Conservation (phyloP, 2,888 invertebrate genomes). For the Helicoverpa assulta region DNA sequence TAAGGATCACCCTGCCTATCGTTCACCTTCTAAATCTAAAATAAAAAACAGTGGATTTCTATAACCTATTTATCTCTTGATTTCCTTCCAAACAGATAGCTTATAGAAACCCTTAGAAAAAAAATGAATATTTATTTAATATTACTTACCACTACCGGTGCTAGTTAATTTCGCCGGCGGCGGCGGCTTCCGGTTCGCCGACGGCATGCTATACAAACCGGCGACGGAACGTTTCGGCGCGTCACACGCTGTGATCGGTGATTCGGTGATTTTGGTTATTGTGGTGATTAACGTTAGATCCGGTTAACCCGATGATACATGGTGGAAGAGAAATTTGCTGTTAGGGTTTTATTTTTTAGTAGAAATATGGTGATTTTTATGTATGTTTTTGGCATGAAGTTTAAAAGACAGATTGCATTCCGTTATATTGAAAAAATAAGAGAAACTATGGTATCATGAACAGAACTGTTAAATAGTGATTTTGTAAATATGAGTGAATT, state of each 20-base stretch:
- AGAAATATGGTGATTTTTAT: not conserved
- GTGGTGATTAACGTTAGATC: conserved; percentile 39
- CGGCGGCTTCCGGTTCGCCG: conserved; percentile 82
- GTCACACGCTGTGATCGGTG: conserved; percentile 75
- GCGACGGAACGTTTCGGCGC: conserved; percentile 79
- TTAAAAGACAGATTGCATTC: too few relatives aligned
- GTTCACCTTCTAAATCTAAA: too few relatives aligned
- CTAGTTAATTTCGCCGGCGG: conserved; percentile 80
- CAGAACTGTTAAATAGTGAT: not conserved
- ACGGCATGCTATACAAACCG: conserved; percentile 80
- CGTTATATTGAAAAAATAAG: not conserved
- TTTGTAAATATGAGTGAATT: too few relatives aligned
- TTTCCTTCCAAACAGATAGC: too few relatives aligned
- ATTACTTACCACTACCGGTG: conserved; percentile 78
- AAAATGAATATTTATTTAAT: too few relatives aligned
- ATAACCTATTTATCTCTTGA: too few relatives aligned
- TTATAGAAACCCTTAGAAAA: too few relatives aligned
- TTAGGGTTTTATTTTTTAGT: conserved; percentile 9
- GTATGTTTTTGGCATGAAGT: not conserved
- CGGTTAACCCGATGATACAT: conserved; percentile 31
- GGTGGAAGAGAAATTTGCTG: conserved; percentile 30
- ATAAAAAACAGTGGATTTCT: too few relatives aligned
- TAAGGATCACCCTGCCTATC: too few relatives aligned
- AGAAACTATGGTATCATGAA: not conserved
- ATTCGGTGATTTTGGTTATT: conserved; percentile 23